Percentiles rank a stretch among this genome's conserved stretches.
Evolutionary conservation across 2,797 vertebrate genomes (phyloP).

Genomic region (Sylvia borin): DNA sequence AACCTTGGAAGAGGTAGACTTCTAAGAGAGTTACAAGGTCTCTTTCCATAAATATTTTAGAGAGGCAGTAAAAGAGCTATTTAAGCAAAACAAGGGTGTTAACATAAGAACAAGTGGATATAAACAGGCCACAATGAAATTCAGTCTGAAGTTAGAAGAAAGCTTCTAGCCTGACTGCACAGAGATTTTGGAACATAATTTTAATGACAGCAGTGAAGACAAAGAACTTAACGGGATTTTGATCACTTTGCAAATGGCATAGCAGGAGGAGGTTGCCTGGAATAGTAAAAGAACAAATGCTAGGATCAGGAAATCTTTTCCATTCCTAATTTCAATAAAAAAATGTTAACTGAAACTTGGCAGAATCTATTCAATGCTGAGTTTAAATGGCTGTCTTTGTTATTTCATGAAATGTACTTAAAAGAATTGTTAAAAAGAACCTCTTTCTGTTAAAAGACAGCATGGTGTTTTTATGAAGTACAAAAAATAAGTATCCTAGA

Average conservation of each 20-base stretch:
- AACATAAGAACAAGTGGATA: constrained; percentile 35
- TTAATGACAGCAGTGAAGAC: constrained; percentile 56
- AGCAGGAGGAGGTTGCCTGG: constrained; percentile 45
- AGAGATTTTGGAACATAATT: constrained; percentile 52
- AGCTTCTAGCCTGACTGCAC: constrained; percentile 19
- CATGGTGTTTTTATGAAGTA: constrained; percentile 51
- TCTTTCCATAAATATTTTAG: not conserved
- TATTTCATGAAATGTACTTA: constrained; percentile 36
- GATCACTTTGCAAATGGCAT: constrained; percentile 47
- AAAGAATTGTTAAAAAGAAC: constrained; percentile 48
- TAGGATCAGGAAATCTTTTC: constrained; percentile 50
- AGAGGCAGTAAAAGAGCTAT: not conserved
- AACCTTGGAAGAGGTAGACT: not conserved
- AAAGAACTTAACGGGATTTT: constrained; percentile 39
- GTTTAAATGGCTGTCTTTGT: constrained; percentile 38
- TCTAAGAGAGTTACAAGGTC: not conserved
- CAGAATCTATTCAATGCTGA: not conserved
- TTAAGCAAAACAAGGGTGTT: not conserved
- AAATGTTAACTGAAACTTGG: constrained; percentile 33
- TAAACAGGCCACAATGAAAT: constrained; percentile 20
- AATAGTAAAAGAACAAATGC: constrained; percentile 9
- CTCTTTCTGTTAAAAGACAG: constrained; percentile 63
- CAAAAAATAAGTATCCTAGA: constrained; percentile 27
- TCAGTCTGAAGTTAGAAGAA: not conserved
- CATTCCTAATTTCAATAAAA: constrained; percentile 46